Conservation (phyloP, 2,797 vertebrate species). For the Chaenodraco wilsoni region DNA sequence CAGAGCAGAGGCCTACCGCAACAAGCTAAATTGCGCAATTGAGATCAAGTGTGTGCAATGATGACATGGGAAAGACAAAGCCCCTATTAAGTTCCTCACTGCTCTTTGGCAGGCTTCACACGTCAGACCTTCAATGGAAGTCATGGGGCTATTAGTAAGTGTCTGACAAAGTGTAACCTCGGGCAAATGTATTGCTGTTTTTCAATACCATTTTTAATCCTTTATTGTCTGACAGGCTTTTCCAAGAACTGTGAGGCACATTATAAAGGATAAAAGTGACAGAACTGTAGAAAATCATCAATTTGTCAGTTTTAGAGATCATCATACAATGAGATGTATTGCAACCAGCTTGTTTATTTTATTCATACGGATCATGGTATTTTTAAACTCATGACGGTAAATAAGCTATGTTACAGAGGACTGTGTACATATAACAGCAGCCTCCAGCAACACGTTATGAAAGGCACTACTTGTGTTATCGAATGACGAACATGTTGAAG, state of each 20-base stretch:
- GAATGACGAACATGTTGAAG: slow-evolving; percentile 26
- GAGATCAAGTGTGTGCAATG: slow-evolving; percentile 50
- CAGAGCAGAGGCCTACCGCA: slow-evolving; percentile 45
- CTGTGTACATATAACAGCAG: neutral
- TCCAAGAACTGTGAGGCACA: slow-evolving; percentile 1
- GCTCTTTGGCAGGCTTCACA: slow-evolving; percentile 27
- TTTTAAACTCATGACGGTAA: slow-evolving; percentile 5
- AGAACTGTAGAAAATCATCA: neutral
- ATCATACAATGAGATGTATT: neutral
- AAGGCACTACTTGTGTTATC: slow-evolving; percentile 16
- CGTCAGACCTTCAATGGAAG: slow-evolving; percentile 29
- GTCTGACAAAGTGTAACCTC: slow-evolving; percentile 24
- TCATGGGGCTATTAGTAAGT: slow-evolving; percentile 20
- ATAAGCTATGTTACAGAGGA: neutral
- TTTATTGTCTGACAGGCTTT: slow-evolving; percentile 15
- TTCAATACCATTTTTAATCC: neutral
- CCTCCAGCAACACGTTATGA: slow-evolving; percentile 14
- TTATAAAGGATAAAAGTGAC: neutral
- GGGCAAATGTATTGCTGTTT: slow-evolving; percentile 18
- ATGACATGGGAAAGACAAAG: slow-evolving; percentile 62
- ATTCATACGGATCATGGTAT: neutral
- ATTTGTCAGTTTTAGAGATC: neutral
- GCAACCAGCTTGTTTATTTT: slow-evolving; percentile 1
- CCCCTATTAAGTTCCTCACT: slow-evolving; percentile 40
- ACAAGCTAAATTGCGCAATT: slow-evolving; percentile 58